These are phyloP conservation scores for Zapus hudsonius DNA, from an alignment of 2,113 vertebrate genomes.

Conservation along the genomic window DNA sequence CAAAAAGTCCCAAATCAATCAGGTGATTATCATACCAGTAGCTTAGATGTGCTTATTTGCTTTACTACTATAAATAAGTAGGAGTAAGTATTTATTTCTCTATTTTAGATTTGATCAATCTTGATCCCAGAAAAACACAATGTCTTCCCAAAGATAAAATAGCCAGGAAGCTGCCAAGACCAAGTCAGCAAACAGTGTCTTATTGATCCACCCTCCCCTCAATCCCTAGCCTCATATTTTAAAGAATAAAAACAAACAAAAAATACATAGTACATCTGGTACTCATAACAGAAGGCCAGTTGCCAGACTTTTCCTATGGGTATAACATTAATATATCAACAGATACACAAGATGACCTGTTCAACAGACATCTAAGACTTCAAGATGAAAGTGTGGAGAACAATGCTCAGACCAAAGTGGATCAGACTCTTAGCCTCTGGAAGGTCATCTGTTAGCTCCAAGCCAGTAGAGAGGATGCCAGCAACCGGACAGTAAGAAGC, in stretches of 20 bases:
- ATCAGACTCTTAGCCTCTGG: not conserved
- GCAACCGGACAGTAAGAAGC: not conserved
- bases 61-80: not conserved
- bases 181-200: not conserved
- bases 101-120: not conserved
- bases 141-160: not conserved
- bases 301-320: not conserved
- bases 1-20: not conserved
- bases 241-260: not conserved
- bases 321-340: not conserved
- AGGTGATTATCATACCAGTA: not conserved
- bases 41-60: not conserved
- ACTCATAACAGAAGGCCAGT: not conserved
- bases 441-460: not conserved
- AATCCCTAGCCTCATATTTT: not conserved
- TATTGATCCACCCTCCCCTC: not conserved
- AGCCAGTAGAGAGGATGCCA: not conserved
- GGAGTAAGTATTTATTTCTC: not conserved
- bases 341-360: not conserved
- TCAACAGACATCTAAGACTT: not conserved
- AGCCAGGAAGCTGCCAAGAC: not conserved
- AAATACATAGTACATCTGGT: not conserved
- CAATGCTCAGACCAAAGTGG: not conserved
- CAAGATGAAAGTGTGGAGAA: not conserved
- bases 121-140: not conserved